A percentile compares a stretch with the other conserved stretches of the same genome.
Conservation (phyloP, 1,140 invertebrate genomes). For the Amphibalanus amphitrite region DNA sequence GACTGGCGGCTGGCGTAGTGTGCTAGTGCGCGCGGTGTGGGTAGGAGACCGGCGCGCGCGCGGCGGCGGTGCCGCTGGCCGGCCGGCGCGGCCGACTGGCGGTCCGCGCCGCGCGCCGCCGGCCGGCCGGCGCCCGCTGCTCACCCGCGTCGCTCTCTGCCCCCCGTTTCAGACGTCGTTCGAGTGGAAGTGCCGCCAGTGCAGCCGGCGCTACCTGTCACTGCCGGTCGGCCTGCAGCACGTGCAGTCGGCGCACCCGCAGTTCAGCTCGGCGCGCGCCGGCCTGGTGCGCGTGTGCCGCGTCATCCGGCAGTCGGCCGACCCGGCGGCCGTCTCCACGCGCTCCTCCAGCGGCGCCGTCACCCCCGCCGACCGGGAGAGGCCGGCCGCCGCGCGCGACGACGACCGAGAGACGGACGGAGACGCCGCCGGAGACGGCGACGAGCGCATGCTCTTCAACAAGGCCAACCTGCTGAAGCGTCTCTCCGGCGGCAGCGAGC, state of each 20-base stretch:
- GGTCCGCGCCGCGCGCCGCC: too few relatives aligned
- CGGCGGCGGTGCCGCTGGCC: background rate
- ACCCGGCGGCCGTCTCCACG: background rate
- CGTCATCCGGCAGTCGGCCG: background rate
- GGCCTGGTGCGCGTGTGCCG: constrained; percentile 3
- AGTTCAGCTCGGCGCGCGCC: background rate
- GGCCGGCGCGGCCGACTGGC: too few relatives aligned
- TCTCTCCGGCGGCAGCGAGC: background rate
- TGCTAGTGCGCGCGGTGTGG: too few relatives aligned
- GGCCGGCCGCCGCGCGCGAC: background rate
- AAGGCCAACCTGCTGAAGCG: constrained; percentile 1
- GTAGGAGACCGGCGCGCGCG: too few relatives aligned
- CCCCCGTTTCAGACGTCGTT: constrained; percentile 1
- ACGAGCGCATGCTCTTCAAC: background rate
- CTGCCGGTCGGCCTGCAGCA: constrained; percentile 1
- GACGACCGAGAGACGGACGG: background rate
- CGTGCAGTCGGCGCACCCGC: background rate
- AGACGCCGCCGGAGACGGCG: background rate
- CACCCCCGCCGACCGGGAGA: background rate
- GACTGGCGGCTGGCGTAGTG: too few relatives aligned
- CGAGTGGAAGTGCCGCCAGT: constrained; percentile 4
- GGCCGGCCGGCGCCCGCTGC: too few relatives aligned
- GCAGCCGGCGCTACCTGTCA: background rate
- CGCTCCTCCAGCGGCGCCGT: background rate
- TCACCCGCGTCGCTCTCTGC: background rate